A percentile compares a stretch with the other conserved stretches of the same genome.
phyloP scores from a whole-genome alignment of 1,140 invertebrate genomes.

The Zaprionus ornatus region DNA sequence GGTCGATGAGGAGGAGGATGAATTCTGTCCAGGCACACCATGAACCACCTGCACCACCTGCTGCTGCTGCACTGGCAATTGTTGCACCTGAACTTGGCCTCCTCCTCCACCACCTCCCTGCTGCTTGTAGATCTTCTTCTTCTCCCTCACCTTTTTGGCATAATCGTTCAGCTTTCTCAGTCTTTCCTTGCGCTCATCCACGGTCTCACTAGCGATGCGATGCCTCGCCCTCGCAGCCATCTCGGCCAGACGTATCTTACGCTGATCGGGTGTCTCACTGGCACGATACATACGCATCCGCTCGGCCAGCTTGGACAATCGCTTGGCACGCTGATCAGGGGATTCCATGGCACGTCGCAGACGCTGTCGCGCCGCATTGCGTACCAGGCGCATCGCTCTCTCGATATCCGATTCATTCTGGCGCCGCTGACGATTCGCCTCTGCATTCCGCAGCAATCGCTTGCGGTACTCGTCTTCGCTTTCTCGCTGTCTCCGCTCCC shows the following conservation, averaged over 20 bases:
- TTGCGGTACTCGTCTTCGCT: constrained; percentile 81
- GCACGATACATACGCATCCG: constrained; percentile 81
- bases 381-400: constrained; percentile 78
- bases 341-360: constrained; percentile 84
- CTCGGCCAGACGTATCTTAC: constrained; percentile 84
- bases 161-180: constrained; percentile 83
- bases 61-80: not conserved
- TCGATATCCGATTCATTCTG: constrained; percentile 82
- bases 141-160: constrained; percentile 83
- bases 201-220: constrained; percentile 85
- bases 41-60: constrained; percentile 19
- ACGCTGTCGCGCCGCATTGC: constrained; percentile 79
- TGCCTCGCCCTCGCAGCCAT: constrained; percentile 85
- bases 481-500: constrained; percentile 79
- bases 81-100: constrained; percentile 24
- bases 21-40: constrained; percentile 35
- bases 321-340: constrained; percentile 84
- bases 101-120: too few species aligned
- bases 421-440: constrained; percentile 78
- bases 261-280: constrained; percentile 84
- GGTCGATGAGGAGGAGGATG: constrained; percentile 65
- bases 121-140: constrained; percentile 81
- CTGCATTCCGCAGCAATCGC: constrained; percentile 76
- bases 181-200: constrained; percentile 84
- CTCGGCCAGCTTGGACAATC: constrained; percentile 84